A percentile compares a stretch with the other conserved stretches of the same genome.
phyloP scores from a whole-genome alignment of 2,113 vertebrate genomes.

The Acinonyx jubatus region DNA sequence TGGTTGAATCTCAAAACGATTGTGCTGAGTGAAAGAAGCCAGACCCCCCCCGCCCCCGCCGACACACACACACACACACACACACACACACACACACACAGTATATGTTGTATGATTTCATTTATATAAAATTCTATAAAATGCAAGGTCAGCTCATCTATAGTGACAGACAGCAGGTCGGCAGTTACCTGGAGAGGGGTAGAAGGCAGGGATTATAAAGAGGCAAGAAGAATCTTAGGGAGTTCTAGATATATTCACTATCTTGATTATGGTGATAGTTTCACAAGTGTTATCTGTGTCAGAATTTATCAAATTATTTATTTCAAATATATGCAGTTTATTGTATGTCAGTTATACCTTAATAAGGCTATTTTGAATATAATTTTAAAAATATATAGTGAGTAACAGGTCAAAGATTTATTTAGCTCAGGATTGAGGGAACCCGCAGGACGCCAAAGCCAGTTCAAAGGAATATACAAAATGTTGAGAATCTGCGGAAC shows the following conservation, averaged over 20 bases:
- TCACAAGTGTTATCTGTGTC: background rate
- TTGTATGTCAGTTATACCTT: background rate
- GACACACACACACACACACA: background rate
- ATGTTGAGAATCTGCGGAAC: background rate
- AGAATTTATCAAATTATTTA: background rate
- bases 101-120: background rate
- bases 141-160: background rate
- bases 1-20: background rate
- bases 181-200: background rate
- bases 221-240: background rate
- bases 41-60: background rate
- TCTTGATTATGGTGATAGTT: background rate
- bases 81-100: background rate
- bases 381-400: background rate
- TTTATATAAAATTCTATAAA: background rate
- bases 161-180: background rate
- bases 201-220: background rate
- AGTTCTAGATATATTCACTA: background rate
- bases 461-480: background rate
- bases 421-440: background rate
- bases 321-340: background rate
- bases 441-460: background rate
- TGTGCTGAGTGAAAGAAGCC: background rate
- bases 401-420: background rate
- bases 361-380: background rate